phyloP scores from a whole-genome alignment of 2,113 vertebrate genomes.

The Microcebus lehilahytsara region DNA sequence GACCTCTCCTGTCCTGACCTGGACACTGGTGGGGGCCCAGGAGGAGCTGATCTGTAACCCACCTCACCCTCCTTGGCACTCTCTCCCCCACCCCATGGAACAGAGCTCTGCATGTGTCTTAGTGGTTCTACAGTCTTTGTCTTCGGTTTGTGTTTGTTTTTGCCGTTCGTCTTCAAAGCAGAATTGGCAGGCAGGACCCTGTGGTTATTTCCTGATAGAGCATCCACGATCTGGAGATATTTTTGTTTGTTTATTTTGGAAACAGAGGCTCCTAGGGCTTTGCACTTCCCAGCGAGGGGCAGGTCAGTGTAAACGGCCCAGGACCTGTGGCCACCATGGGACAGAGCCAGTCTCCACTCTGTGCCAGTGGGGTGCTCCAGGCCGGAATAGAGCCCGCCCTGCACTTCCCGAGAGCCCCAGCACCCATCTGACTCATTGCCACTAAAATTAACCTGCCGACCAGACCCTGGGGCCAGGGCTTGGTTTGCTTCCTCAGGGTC shows the following conservation, averaged over 20 bases:
- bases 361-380: not conserved
- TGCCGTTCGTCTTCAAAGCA: not conserved
- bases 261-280: not conserved
- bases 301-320: not conserved
- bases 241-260: conserved; percentile 31
- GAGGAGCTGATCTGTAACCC: not conserved
- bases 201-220: conserved; percentile 16
- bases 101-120: not conserved
- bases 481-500: not conserved
- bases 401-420: not conserved
- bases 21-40: not conserved
- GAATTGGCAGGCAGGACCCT: not conserved
- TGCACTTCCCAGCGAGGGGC: not conserved
- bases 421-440: not conserved
- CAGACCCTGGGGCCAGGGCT: not conserved
- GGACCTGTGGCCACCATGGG: not conserved
- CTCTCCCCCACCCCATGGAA: not conserved
- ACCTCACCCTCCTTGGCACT: not conserved
- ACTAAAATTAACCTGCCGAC: not conserved
- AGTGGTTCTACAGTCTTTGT: not conserved
- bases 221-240: not conserved
- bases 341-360: too few species aligned
- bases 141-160: conserved; percentile 9
- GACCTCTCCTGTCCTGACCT: not conserved
- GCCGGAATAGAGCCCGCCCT: not conserved